phyloP scores from a whole-genome alignment of 2,113 vertebrate species.

The Rhinopomastus cyanomelas region DNA sequence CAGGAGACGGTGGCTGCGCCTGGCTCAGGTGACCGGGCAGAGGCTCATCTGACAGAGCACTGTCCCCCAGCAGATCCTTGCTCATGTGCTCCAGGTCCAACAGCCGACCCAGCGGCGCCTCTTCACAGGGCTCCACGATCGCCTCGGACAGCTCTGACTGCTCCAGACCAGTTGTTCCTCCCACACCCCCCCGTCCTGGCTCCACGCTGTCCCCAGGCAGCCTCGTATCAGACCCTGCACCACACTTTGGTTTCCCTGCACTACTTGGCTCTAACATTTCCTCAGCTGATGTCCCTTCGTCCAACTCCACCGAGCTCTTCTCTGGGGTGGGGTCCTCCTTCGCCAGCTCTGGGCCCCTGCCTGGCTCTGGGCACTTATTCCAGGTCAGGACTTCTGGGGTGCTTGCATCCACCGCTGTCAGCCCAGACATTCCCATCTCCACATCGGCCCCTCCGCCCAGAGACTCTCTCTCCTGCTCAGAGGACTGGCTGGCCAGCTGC shows the following conservation, averaged over 20 bases:
- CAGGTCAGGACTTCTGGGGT: neutral
- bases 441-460: neutral
- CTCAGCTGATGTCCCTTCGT: neutral
- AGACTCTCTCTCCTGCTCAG: neutral
- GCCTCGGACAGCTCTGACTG: neutral
- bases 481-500: neutral
- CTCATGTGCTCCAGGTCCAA: neutral
- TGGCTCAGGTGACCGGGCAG: neutral
- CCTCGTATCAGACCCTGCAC: neutral
- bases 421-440: neutral
- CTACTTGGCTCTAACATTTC: neutral
- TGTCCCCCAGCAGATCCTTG: neutral
- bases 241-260: neutral
- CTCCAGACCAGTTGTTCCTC: neutral
- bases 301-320: neutral
- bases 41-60: slow-evolving; percentile 6
- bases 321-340: neutral
- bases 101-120: neutral
- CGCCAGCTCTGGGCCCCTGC: neutral
- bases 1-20: neutral
- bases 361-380: neutral
- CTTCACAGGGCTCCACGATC: neutral
- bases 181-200: neutral
- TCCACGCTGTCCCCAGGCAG: neutral
- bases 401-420: neutral